A percentile compares a stretch with the other conserved stretches of the same genome.
Evolutionary conservation across 2,797 vertebrate genomes (phyloP).

Genomic region (Varecia variegata): DNA sequence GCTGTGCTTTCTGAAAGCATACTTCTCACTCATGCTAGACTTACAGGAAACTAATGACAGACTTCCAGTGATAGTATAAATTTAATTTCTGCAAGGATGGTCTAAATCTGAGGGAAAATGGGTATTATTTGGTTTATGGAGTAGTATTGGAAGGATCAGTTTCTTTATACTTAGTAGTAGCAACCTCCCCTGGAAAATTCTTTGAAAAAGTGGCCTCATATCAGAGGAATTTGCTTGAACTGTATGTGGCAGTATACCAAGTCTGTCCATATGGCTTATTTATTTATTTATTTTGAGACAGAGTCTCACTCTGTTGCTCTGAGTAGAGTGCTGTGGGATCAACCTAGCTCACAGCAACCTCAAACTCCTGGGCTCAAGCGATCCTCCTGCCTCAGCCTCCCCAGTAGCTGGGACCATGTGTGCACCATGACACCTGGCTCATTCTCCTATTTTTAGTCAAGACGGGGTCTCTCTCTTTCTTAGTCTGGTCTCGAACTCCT

Average conservation of each 20-base stretch:
- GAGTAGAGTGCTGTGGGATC: no score
- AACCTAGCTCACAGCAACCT: no score
- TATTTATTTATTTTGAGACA: no score
- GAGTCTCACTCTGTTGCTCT: no score
- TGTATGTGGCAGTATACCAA: conserved; percentile 19
- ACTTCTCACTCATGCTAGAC: neutral
- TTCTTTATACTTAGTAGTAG: neutral
- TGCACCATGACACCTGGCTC: no score
- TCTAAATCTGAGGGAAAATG: neutral
- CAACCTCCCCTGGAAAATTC: neutral
- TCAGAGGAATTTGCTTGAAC: conserved; percentile 54
- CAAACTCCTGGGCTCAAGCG: no score
- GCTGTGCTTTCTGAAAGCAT: neutral
- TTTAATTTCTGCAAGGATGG: neutral
- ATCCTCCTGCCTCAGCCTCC: no score
- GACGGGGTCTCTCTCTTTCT: no score
- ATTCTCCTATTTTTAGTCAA: no score
- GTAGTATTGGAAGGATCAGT: neutral
- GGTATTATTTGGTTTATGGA: neutral
- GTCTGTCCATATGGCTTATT: conserved; percentile 11
- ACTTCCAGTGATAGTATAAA: neutral
- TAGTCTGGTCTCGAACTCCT: no score
- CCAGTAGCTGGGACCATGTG: no score
- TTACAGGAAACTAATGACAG: neutral
- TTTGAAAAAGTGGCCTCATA: neutral